Evolutionary conservation across 2,888 invertebrate species (phyloP).

Genomic region (Drosophila pseudotakahashii): DNA sequence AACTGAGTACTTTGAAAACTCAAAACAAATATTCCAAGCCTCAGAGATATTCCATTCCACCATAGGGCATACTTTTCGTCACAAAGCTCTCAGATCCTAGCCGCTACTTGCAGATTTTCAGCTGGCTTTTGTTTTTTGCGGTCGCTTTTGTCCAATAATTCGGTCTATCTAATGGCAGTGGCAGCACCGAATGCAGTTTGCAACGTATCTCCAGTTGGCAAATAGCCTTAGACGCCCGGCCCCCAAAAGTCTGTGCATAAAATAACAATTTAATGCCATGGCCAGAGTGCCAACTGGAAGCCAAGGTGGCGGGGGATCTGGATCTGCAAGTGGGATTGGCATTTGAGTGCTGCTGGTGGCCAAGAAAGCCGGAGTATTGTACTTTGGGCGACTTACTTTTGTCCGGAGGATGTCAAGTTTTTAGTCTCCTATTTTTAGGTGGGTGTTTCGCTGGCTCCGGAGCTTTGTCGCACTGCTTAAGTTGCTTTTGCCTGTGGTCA

Average conservation of each 20-base stretch:
- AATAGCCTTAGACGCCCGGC: conserved; percentile 73
- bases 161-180: conserved; percentile 77
- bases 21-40: neutral
- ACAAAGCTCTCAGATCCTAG: neutral
- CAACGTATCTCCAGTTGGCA: conserved; percentile 74
- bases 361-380: conserved; percentile 44
- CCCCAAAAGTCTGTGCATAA: conserved; percentile 70
- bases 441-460: conserved; percentile 10
- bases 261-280: conserved; percentile 77
- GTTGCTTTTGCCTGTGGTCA: conserved; percentile 19
- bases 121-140: conserved; percentile 68
- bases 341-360: conserved; percentile 21
- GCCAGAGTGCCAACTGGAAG: conserved; percentile 42
- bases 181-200: conserved; percentile 72
- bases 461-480: too few species aligned
- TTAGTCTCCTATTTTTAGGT: conserved; percentile 31
- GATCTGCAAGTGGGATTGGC: conserved; percentile 2
- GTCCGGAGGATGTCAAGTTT: conserved; percentile 65
- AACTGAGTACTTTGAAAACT: neutral
- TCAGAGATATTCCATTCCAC: neutral
- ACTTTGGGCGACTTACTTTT: conserved; percentile 61
- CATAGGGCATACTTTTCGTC: conserved; percentile 35
- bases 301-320: neutral
- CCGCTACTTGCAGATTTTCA: conserved; percentile 19
- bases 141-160: conserved; percentile 73